Evolutionary conservation across 2,888 invertebrate species (phyloP), one percentile per base, ranked within the genome.

Genomic region (Synergus itoensis): DNA sequence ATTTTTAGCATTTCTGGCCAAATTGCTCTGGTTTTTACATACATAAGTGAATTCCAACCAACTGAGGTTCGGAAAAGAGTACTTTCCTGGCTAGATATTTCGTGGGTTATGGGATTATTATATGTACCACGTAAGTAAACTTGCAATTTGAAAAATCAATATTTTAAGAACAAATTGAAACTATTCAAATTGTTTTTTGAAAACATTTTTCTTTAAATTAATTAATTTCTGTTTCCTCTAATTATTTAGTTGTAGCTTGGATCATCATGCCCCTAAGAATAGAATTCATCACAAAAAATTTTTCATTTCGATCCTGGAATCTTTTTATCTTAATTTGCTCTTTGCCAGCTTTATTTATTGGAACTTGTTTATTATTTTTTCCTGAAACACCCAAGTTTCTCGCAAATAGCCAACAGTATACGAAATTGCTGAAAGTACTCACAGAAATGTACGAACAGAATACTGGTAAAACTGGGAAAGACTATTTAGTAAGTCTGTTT

Each of bases 341-440:
- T 2, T 84, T 96, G 2, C 96, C 96, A 1, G 95, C 95, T 82
- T 92, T 95, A 28, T 63, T 94, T 73, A 94, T 95, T 53, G 95
- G 93, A 9, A 81, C 95, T 79, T 96, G 95, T 95, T 90, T 96
- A 40, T 92, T 95, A 82, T 93, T 94, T 82, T 96, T 96, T 92
- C 96, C 96, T 0, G 96, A 96, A 92, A 96, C 96, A 88, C 96
- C 96, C 1, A 96, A 96, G 91, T 96, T 96, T 92, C 94, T 96
- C 88, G 94, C 96, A 90, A 96, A 96, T 91, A 95, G 95, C 86
- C 96, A 96, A 0, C 95, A 96, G 90, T 94, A 95, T 57, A 95
- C 95, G 64, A 95, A 95, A 79, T 95, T 96, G 1, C 92, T 96
- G 5, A 93, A 93, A 41, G 94, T 95, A 67, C 93, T 97, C 18